Evolutionary conservation across 2,888 invertebrate genomes (phyloP).

Genomic region (Tribolium freemani): DNA sequence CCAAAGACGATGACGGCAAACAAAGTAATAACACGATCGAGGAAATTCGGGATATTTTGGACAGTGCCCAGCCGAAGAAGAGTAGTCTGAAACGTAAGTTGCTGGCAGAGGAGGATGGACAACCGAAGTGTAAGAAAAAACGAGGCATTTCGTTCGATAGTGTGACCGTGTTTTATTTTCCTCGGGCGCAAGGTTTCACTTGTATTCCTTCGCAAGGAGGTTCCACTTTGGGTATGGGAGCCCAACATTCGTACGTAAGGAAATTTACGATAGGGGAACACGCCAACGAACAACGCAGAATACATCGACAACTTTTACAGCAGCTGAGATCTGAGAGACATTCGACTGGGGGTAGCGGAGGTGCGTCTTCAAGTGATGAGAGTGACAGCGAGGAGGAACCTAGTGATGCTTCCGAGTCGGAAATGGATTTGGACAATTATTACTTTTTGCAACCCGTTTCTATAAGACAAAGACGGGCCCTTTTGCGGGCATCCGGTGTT

Average conservation of each 20-base stretch:
- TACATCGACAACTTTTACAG: conserved; percentile 85
- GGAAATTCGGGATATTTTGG: conserved; percentile 55
- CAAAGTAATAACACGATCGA: conserved; percentile 44
- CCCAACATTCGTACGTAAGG: conserved; percentile 78
- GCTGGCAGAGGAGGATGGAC: conserved; percentile 67
- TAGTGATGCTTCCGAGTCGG: conserved; percentile 85
- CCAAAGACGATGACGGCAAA: conserved; percentile 37
- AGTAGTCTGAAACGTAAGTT: conserved; percentile 81
- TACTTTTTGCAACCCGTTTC: conserved; percentile 94
- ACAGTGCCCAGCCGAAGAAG: conserved; percentile 62
- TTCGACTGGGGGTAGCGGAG: conserved; percentile 62
- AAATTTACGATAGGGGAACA: conserved; percentile 90
- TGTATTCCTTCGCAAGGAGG: conserved; percentile 93
- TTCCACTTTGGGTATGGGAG: conserved; percentile 94
- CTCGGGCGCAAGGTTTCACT: conserved; percentile 90
- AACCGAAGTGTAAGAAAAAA: conserved; percentile 77
- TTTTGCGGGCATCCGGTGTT: conserved; percentile 93
- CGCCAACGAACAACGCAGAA: conserved; percentile 87
- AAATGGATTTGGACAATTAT: conserved; percentile 89
- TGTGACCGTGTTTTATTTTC: conserved; percentile 96
- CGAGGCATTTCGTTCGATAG: conserved; percentile 89
- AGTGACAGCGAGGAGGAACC: conserved; percentile 89
- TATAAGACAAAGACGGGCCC: conserved; percentile 88
- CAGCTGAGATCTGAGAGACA: conserved; percentile 80
- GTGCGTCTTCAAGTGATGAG: conserved; percentile 83